phyloP scores from a whole-genome alignment of 1,140 invertebrate species.

The Listronotus bonariensis region DNA sequence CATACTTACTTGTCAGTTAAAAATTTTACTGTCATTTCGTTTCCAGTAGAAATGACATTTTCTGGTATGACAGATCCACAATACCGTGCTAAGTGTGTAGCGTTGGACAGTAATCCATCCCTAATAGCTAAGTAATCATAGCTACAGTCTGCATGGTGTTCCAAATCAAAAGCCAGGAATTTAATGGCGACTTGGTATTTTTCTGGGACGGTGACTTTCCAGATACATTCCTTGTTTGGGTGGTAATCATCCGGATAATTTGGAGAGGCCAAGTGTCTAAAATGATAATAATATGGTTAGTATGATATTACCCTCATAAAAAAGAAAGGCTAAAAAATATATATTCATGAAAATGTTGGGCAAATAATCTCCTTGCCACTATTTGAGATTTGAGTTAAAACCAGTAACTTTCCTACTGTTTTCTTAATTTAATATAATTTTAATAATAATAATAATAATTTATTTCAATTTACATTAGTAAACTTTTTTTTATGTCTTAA shows the following conservation, averaged over 20 bases:
- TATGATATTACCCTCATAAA: too few relatives aligned
- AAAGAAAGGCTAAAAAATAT: too few relatives aligned
- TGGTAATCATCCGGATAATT: slow-evolving; percentile 97
- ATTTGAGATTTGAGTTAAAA: too few relatives aligned
- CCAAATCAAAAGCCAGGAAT: slow-evolving; percentile 86
- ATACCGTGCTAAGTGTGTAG: slow-evolving; percentile 84
- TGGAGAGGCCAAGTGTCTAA: slow-evolving; percentile 88
- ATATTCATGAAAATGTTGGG: too few relatives aligned
- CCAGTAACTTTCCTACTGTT: too few relatives aligned
- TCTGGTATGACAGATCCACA: slow-evolving; percentile 95
- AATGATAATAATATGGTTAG: too few relatives aligned
- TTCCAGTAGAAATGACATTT: slow-evolving; percentile 82
- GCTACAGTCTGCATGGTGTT: slow-evolving; percentile 96
- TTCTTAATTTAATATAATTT: too few relatives aligned
- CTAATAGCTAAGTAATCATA: slow-evolving; percentile 94
- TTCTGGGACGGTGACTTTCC: slow-evolving; percentile 89
- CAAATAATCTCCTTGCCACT: too few relatives aligned
- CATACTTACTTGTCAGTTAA: slow-evolving; percentile 93
- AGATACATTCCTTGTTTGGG: slow-evolving; percentile 93
- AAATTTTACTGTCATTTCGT: slow-evolving; percentile 92
- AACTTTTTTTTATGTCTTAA: too few relatives aligned
- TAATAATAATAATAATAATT: too few relatives aligned
- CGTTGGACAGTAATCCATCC: slow-evolving; percentile 76
- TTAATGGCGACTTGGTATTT: slow-evolving; percentile 81
- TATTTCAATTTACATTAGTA: too few relatives aligned